Conservation (phyloP, 2,113 vertebrate genomes). For the Ptyas mucosa region DNA sequence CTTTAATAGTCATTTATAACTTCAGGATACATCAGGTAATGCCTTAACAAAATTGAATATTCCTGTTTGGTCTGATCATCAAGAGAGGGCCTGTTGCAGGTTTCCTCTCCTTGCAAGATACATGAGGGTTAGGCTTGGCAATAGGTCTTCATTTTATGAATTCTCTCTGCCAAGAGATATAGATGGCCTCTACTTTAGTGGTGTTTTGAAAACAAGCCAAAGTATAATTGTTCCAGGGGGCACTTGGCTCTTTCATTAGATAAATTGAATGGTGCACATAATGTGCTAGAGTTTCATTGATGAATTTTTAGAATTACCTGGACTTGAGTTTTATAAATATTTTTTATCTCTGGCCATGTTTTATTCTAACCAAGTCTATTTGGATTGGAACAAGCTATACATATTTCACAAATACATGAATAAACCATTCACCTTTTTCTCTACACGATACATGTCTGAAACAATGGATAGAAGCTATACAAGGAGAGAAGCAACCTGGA, state of each 20-base stretch:
- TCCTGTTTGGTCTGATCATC: background rate
- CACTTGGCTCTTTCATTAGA: background rate
- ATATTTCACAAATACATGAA: background rate
- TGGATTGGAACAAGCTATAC: background rate
- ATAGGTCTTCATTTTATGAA: background rate
- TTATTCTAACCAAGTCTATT: background rate
- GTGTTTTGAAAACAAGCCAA: background rate
- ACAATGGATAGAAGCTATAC: no score
- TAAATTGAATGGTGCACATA: background rate
- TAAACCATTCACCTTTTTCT: background rate
- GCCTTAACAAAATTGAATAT: background rate
- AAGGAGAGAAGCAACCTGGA: no score
- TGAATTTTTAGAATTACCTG: background rate
- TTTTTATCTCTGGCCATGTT: background rate
- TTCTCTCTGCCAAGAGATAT: background rate
- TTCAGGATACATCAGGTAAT: background rate
- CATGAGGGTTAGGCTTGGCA: background rate
- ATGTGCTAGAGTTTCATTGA: background rate
- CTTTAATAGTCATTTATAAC: background rate
- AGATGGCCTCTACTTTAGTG: background rate
- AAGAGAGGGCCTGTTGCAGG: background rate
- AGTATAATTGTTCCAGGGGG: background rate
- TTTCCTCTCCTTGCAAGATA: background rate
- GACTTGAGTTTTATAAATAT: background rate
- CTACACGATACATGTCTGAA: background rate